phyloP scores from a whole-genome alignment of 2,797 vertebrate genomes.

The Dermochelys coriacea region DNA sequence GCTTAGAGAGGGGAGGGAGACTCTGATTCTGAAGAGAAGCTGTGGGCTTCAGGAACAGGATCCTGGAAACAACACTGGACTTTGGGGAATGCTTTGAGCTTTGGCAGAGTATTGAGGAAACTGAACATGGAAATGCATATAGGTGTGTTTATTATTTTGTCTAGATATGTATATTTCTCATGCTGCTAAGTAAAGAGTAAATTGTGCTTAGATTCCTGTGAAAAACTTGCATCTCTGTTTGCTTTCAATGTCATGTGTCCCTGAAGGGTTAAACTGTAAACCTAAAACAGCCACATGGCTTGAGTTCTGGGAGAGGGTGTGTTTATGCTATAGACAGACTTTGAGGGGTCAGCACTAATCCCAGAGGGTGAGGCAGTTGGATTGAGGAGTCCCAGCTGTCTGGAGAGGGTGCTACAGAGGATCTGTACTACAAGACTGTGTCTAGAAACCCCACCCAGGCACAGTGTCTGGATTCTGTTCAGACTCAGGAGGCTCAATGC shows the following conservation, averaged over 20 bases:
- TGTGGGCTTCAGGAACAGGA: not conserved
- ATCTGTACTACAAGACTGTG: not conserved
- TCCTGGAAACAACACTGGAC: not conserved
- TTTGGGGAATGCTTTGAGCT: too few relatives aligned
- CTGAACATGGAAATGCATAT: not conserved
- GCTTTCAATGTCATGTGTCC: not conserved
- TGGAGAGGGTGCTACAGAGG: not conserved
- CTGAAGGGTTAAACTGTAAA: not conserved
- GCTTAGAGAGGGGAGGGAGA: not conserved
- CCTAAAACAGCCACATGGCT: not conserved
- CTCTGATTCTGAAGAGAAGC: not conserved
- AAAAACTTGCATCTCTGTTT: not conserved
- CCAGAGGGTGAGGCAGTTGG: not conserved
- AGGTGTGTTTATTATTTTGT: not conserved
- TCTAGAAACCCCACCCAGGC: not conserved
- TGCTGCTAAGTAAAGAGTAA: not conserved
- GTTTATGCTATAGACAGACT: not conserved
- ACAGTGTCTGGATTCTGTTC: not conserved
- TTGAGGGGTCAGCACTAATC: not conserved
- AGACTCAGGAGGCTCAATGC: too few relatives aligned
- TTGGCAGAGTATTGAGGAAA: not conserved
- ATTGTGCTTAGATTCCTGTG: not conserved
- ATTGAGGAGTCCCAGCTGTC: not conserved
- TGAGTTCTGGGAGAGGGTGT: not conserved
- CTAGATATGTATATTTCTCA: not conserved